Base-by-base conservation (phyloP, 92 coral and sea anemone species). In the Nematostella vectensis region DNA sequence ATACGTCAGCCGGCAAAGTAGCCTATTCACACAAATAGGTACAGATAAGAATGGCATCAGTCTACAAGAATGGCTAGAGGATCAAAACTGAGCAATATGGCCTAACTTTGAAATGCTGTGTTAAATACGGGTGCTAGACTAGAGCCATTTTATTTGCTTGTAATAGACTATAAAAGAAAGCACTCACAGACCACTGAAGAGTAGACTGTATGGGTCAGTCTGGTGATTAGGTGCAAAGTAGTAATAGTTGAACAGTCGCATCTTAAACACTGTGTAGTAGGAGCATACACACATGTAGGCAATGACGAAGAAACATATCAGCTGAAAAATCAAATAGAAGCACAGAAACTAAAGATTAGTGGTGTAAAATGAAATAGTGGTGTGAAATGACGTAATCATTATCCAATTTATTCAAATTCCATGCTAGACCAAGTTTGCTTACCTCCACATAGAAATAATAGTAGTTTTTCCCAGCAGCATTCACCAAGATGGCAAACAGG, bases 161-260 rank as follows among this genome's bases (percentile, higher is more conserved):
- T n/a, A n/a, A n/a, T n/a, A n/a, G n/a, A n/a, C n/a, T n/a, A n/a
- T n/a, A n/a, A n/a, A n/a, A n/a, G n/a, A n/a, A n/a, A 33, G 40
- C 15, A 74, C 99, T 93, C 79, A 93, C 99, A 93, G 71, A 28
- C 99, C 99, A 78, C 99, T 93, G 68, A 93, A 93, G 21, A 93
- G 78, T 57, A 93, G 81, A 67, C 99, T 93, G 55, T 93, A 88
- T 13, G 99, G 96, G 49, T 93, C 99, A 15, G 99, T 93, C 73
- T 93, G 96, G 55, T 93, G 99, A 51, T 93, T 81, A 13, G 99
- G 96, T 17, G 99, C 89, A 50, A 93, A 83, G 68, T 86, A 86
- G 55, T 93, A 93, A 49, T 86, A 93, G 74, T 93, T 87, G 76
- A 87, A 87, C 58, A 91, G 61, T 13, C 99, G 78, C 83, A 93